These are phyloP conservation scores for Colletes gigas DNA, from an alignment of 1,140 invertebrate genomes.

Conservation along the genomic window DNA sequence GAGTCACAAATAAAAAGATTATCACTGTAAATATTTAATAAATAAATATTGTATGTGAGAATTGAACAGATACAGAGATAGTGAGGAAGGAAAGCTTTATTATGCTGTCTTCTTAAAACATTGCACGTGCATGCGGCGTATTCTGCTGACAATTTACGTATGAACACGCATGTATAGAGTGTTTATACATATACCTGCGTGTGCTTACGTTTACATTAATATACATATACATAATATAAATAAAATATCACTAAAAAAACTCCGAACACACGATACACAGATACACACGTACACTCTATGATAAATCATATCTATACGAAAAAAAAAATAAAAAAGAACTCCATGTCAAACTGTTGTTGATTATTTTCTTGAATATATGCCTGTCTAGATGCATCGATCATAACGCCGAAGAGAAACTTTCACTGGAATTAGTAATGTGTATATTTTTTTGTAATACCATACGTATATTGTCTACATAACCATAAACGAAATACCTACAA, in stretches of 20 bases:
- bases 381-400: constrained; percentile 33
- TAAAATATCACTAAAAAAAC: constrained; percentile 65
- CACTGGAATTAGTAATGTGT: constrained; percentile 31
- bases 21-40: constrained; percentile 67
- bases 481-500: constrained; percentile 7
- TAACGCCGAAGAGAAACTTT: constrained; percentile 21
- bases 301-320: constrained; percentile 71
- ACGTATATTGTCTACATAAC: constrained; percentile 14
- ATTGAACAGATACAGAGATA: constrained; percentile 28
- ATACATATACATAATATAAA: constrained; percentile 62
- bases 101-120: constrained; percentile 20
- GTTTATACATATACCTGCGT: constrained; percentile 62
- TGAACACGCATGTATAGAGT: constrained; percentile 54
- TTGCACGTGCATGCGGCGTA: constrained; percentile 37
- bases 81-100: constrained; percentile 19
- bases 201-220: constrained; percentile 61
- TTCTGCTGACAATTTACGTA: constrained; percentile 41
- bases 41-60: constrained; percentile 52
- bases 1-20: constrained; percentile 52
- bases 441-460: constrained; percentile 45
- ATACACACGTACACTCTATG: constrained; percentile 65
- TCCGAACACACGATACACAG: constrained; percentile 57
- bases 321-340: constrained; percentile 69
- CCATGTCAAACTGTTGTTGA: constrained; percentile 56
- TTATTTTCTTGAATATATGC: constrained; percentile 43